These are phyloP conservation scores for Taeniopygia guttata DNA, from an alignment of 2,797 vertebrate genomes.

Conservation along the genomic window DNA sequence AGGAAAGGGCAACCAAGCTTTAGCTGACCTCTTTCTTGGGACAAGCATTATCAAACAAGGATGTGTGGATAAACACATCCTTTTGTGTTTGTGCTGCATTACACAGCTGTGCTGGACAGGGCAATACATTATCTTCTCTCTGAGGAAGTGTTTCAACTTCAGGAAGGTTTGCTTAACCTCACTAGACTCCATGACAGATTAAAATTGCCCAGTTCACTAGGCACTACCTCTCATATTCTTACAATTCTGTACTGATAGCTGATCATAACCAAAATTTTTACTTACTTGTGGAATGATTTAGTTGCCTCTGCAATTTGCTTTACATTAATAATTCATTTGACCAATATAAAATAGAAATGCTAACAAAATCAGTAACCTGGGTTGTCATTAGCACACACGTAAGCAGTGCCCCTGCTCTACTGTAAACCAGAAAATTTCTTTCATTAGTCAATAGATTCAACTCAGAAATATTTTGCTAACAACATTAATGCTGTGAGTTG, in stretches of 20 bases:
- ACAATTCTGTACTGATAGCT: neutral
- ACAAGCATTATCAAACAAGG: slow-evolving; percentile 7
- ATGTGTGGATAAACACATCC: neutral
- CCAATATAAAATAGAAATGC: neutral
- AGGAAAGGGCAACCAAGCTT: neutral
- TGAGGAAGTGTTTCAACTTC: rapidly evolving
- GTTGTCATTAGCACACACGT: neutral
- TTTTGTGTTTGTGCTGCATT: slow-evolving; percentile 7
- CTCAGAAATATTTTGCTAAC: neutral
- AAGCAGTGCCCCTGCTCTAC: neutral
- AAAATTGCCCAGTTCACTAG: rapidly evolving
- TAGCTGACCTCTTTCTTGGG: slow-evolving; percentile 8
- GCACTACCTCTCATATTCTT: neutral
- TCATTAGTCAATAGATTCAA: neutral
- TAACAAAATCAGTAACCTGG: neutral
- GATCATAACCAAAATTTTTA: neutral
- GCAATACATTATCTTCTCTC: neutral
- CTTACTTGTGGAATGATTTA: neutral
- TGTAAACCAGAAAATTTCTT: neutral
- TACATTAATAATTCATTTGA: neutral
- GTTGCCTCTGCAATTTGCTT: neutral
- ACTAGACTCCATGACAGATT: neutral
- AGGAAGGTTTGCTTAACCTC: neutral
- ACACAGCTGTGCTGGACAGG: neutral
- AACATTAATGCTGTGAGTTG: neutral